Conservation (phyloP, 2,888 invertebrate species). For the Hetaerina titia region DNA sequence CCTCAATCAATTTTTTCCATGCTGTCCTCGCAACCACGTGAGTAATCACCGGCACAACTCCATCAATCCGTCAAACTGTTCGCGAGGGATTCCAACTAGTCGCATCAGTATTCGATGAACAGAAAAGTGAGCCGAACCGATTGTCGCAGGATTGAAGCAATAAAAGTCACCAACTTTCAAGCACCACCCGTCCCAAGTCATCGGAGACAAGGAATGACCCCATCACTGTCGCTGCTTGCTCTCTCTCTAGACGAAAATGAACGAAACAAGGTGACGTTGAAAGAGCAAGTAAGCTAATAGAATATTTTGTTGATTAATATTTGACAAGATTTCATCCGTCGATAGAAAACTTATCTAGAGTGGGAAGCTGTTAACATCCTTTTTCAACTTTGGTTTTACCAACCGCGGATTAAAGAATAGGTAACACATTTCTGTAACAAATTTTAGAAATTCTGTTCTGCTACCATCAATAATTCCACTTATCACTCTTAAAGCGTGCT, state of each 20-base stretch:
- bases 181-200: neutral
- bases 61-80: slow-evolving; percentile 10
- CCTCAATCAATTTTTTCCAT: neutral
- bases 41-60: neutral
- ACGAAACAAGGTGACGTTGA: neutral
- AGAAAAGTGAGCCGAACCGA: neutral
- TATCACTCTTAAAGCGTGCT: too few species aligned
- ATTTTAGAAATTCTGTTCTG: too few species aligned
- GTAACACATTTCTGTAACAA: too few species aligned
- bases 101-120: neutral
- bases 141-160: neutral
- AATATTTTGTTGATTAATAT: neutral
- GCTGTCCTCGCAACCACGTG: neutral
- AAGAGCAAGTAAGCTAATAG: neutral
- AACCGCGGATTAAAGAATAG: too few species aligned
- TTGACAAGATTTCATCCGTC: too few species aligned
- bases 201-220: neutral
- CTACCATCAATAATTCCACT: too few species aligned
- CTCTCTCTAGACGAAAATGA: neutral
- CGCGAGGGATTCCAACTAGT: neutral
- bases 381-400: too few species aligned
- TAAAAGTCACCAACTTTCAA: neutral
- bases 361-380: too few species aligned
- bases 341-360: too few species aligned
- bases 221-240: neutral